A percentile compares a stretch with the other conserved stretches of the same genome.
phyloP scores from a whole-genome alignment of 2,113 vertebrate genomes.

The Crypturellus undulatus region DNA sequence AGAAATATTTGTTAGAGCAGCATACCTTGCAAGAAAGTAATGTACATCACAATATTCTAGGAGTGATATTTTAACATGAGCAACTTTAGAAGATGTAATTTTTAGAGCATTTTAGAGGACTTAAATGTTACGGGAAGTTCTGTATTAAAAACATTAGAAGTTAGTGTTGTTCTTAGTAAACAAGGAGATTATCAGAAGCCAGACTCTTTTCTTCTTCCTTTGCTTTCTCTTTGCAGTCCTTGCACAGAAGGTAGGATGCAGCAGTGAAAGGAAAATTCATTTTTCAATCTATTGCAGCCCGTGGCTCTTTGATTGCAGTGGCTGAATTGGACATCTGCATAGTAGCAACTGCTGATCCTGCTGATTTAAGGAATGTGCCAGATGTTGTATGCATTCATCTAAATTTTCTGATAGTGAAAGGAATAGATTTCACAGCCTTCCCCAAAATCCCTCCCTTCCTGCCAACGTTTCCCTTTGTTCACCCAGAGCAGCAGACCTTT shows the following conservation, averaged over 20 bases:
- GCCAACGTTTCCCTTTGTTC: background rate
- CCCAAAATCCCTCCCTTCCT: background rate
- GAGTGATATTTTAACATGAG: background rate
- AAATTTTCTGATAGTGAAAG: background rate
- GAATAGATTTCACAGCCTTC: background rate
- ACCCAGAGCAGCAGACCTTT: background rate
- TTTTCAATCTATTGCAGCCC: background rate
- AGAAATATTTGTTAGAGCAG: background rate
- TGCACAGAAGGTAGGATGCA: background rate
- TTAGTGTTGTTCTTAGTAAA: background rate
- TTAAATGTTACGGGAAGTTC: background rate
- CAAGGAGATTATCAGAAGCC: background rate
- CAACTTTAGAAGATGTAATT: background rate
- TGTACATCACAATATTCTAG: background rate
- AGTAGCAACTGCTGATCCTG: background rate
- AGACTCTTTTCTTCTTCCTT: background rate
- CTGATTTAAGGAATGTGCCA: background rate
- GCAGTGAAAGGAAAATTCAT: background rate
- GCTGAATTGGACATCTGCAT: background rate
- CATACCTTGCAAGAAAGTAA: background rate
- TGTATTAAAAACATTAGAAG: background rate
- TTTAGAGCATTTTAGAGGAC: background rate
- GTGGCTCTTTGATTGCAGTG: background rate
- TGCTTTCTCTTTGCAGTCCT: background rate
- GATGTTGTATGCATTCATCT: background rate